Conservation (phyloP, 2,113 vertebrate genomes). For the Addax nasomaculatus region DNA sequence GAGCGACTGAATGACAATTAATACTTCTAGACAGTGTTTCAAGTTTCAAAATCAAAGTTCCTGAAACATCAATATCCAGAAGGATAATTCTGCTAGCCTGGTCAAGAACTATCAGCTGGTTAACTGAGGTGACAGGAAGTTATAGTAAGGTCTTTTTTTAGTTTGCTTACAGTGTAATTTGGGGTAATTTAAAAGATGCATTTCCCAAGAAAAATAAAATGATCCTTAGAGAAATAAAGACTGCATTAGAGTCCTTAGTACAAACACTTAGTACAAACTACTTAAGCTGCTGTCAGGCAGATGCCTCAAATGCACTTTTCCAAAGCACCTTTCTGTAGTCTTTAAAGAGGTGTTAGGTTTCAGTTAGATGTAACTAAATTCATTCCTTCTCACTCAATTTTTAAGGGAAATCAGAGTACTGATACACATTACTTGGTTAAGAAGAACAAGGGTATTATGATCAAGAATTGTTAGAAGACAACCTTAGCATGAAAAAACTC, state of each 20-base stretch:
- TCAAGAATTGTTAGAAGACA: neutral
- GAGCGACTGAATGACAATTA: neutral
- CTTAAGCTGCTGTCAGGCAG: neutral
- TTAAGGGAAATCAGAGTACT: neutral
- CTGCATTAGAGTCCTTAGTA: too few relatives aligned
- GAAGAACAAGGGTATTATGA: neutral
- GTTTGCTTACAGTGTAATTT: neutral
- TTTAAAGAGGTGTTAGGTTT: neutral
- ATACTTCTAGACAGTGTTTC: neutral
- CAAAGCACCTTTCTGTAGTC: neutral
- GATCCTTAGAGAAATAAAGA: neutral
- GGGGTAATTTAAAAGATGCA: neutral
- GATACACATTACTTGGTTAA: neutral
- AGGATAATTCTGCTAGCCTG: neutral
- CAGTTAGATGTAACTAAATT: neutral
- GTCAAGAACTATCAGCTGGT: neutral
- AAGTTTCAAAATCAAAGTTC: neutral
- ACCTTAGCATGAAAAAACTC: neutral
- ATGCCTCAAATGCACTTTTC: neutral
- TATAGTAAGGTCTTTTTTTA: neutral
- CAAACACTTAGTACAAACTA: neutral
- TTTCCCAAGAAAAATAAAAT: conserved; percentile 11
- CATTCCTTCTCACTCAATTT: neutral
- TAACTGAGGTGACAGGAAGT: neutral
- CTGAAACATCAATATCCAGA: neutral